Percentiles rank a stretch among this genome's conserved stretches.
Evolutionary conservation across 2,888 invertebrate species (phyloP).

Genomic region (Torymus auratus): DNA sequence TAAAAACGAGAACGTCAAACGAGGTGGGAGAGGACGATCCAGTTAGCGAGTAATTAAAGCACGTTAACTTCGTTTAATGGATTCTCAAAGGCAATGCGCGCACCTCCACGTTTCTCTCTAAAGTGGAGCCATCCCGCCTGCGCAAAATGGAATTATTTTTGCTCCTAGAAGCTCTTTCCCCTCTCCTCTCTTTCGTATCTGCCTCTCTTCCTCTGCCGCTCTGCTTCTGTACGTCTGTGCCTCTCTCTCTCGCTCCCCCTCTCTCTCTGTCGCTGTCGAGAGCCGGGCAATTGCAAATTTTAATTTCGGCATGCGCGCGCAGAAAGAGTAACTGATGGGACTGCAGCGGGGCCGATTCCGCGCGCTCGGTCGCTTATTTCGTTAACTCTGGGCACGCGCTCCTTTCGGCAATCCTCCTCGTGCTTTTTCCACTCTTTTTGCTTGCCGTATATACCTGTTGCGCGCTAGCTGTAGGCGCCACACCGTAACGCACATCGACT

Average conservation of each 20-base stretch:
- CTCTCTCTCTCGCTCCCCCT: too few species aligned
- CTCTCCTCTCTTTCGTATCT: too few species aligned
- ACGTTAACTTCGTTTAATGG: slow-evolving; percentile 12
- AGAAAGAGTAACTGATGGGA: too few species aligned
- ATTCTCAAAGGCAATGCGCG: slow-evolving; percentile 31
- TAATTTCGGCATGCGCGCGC: too few species aligned
- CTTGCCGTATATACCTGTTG: slow-evolving; percentile 64
- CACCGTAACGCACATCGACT: slow-evolving; percentile 53
- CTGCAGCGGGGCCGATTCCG: too few species aligned
- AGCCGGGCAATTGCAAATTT: too few species aligned
- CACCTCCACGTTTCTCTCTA: neutral
- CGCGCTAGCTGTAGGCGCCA: slow-evolving; percentile 62
- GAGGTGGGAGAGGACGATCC: neutral
- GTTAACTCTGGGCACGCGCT: slow-evolving; percentile 1
- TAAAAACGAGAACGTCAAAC: neutral
- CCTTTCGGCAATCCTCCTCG: neutral
- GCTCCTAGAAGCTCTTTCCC: too few species aligned
- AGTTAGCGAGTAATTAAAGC: slow-evolving; percentile 29
- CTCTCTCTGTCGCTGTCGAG: too few species aligned
- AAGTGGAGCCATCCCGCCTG: neutral
- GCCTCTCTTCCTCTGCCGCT: too few species aligned
- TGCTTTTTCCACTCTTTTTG: slow-evolving; percentile 18
- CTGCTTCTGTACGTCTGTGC: too few species aligned
- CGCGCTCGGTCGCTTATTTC: slow-evolving; percentile 11
- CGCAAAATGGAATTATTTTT: slow-evolving; percentile 30